Conservation (phyloP, 64 coral and sea anemone genomes). For the Porites lutea region DNA sequence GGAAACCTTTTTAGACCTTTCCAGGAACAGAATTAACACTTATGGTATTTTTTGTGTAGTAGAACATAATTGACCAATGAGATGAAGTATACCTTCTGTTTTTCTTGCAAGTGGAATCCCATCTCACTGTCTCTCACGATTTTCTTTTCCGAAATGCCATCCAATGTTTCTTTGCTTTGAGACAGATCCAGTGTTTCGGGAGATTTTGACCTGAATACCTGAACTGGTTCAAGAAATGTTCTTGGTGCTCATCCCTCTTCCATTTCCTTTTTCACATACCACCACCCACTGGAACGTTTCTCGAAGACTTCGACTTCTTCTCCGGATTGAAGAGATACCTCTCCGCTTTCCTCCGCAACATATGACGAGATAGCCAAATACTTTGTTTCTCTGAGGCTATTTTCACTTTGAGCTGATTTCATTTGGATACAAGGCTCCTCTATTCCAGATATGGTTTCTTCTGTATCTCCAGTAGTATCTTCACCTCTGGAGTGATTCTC, state of each 20-base stretch:
- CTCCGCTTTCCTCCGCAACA: conserved; percentile 13
- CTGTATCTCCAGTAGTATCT: background rate
- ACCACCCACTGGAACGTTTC: background rate
- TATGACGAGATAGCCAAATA: background rate
- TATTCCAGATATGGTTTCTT: background rate
- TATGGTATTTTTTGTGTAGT: background rate
- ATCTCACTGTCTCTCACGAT: background rate
- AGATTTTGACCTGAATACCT: no score
- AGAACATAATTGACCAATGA: background rate
- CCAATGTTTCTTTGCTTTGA: background rate
- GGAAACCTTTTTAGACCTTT: no score
- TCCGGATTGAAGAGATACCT: background rate
- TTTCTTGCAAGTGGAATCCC: background rate
- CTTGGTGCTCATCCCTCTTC: no score
- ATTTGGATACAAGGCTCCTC: background rate
- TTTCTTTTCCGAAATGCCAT: background rate
- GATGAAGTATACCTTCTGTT: background rate
- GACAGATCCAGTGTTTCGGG: no score
- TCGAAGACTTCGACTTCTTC: conserved; percentile 17
- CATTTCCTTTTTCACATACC: no score
- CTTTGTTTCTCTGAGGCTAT: background rate
- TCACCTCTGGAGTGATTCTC: background rate
- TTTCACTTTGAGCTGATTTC: background rate
- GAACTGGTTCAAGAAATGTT: no score
- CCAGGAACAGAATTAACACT: no score